Conservation (phyloP, 2,797 vertebrate genomes). For the Scolopax rusticola region DNA sequence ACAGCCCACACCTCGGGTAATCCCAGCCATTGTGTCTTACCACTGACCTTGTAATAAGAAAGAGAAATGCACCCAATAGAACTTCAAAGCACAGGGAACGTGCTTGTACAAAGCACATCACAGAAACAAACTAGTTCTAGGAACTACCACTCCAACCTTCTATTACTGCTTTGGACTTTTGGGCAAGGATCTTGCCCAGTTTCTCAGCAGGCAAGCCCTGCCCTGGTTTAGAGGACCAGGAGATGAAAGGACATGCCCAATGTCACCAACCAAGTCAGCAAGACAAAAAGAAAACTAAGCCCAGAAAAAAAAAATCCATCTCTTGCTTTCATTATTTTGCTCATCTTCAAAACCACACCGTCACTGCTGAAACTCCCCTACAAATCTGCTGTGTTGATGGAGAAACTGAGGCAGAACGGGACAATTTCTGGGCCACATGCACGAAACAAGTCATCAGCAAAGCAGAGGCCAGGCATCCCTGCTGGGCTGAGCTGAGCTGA, state of each 20-base stretch:
- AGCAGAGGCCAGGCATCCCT: neutral
- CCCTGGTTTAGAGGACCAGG: neutral
- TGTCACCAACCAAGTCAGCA: neutral
- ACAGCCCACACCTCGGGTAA: neutral
- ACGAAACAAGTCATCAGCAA: rapidly evolving
- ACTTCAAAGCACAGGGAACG: rapidly evolving
- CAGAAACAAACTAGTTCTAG: neutral
- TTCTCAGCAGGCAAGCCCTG: neutral
- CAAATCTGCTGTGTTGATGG: neutral
- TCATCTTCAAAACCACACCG: neutral
- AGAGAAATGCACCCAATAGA: neutral
- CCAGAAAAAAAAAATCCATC: rapidly evolving
- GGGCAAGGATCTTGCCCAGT: neutral
- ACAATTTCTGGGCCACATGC: neutral
- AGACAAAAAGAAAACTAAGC: neutral
- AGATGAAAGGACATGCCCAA: neutral
- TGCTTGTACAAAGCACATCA: rapidly evolving
- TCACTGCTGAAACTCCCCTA: neutral
- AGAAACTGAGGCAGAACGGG: neutral
- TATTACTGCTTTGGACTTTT: neutral
- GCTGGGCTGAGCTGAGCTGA: neutral
- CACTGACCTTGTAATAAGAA: neutral
- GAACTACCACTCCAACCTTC: neutral
- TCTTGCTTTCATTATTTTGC: neutral
- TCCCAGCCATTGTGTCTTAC: neutral